Conservation (phyloP, 2,888 invertebrate species). For the Rhingia rostrata region DNA sequence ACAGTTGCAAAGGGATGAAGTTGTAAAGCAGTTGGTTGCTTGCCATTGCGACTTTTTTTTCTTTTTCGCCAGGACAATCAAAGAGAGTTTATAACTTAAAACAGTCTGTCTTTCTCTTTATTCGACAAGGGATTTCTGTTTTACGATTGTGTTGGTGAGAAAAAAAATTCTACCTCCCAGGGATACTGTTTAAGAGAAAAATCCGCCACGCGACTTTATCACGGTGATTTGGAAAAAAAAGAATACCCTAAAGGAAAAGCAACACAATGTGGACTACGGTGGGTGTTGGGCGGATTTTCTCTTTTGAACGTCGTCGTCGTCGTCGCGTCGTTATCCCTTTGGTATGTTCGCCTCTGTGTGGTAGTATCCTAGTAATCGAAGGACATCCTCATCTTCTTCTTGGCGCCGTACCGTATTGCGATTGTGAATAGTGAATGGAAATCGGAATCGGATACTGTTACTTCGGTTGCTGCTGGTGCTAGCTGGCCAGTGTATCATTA, state of each 20-base stretch:
- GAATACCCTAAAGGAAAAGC: background rate
- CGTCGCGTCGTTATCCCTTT: slow-evolving; percentile 3
- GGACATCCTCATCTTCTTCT: slow-evolving; percentile 61
- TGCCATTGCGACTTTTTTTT: slow-evolving; percentile 5
- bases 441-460: slow-evolving; percentile 59
- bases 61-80: slow-evolving; percentile 38
- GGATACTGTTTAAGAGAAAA: slow-evolving; percentile 50
- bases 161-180: slow-evolving; percentile 19
- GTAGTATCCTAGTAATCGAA: slow-evolving; percentile 52
- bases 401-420: slow-evolving; percentile 45
- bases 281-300: slow-evolving; percentile 14
- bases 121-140: slow-evolving; percentile 33
- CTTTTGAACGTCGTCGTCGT: slow-evolving; percentile 21
- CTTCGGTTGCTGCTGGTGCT: slow-evolving; percentile 56
- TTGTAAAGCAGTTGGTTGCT: slow-evolving; percentile 46
- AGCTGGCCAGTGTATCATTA: slow-evolving; percentile 69
- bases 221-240: slow-evolving; percentile 43
- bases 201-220: slow-evolving; percentile 61
- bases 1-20: slow-evolving; percentile 40
- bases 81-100: slow-evolving; percentile 61
- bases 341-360: slow-evolving; percentile 18
- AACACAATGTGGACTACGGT: background rate
- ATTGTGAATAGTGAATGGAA: slow-evolving; percentile 55
- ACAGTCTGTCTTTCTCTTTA: slow-evolving; percentile 54
- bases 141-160: slow-evolving; percentile 35